Percentiles rank a stretch among this genome's conserved stretches.
phyloP scores from a whole-genome alignment of 1,140 invertebrate species.

The Solenopsis invicta region DNA sequence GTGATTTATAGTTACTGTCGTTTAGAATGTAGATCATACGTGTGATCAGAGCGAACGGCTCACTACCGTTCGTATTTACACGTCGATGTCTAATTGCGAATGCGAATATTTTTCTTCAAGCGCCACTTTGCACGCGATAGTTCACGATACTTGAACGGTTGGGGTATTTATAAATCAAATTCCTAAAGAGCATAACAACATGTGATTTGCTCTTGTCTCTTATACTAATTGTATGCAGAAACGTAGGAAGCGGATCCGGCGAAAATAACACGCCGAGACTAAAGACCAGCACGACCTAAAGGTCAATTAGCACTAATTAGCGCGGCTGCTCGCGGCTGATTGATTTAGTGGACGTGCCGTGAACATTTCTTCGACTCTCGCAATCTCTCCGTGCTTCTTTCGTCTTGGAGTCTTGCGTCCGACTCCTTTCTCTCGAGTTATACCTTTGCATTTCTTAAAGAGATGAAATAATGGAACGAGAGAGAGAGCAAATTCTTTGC shows the following conservation, averaged over 20 bases:
- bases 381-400: constrained; percentile 49
- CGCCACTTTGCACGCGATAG: background rate
- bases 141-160: background rate
- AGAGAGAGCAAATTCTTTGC: background rate
- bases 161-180: constrained; percentile 17
- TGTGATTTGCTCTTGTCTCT: constrained; percentile 11
- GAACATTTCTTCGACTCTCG: constrained; percentile 46
- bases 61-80: background rate
- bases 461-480: background rate
- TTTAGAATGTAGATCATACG: constrained; percentile 38
- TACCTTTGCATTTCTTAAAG: background rate
- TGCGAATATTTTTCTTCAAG: background rate
- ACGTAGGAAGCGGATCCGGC: background rate
- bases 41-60: constrained; percentile 47
- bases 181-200: background rate
- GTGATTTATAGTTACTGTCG: constrained; percentile 33
- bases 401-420: background rate
- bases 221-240: constrained; percentile 31
- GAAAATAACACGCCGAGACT: constrained; percentile 26
- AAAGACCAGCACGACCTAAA: constrained; percentile 55
- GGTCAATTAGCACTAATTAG: constrained; percentile 81
- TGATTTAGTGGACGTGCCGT: constrained; percentile 76
- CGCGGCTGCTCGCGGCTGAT: constrained; percentile 71
- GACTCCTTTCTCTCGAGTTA: background rate
- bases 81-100: background rate